These are phyloP conservation scores for Leptodactylus fallax DNA, from an alignment of 2,797 vertebrate genomes.

Conservation along the genomic window DNA sequence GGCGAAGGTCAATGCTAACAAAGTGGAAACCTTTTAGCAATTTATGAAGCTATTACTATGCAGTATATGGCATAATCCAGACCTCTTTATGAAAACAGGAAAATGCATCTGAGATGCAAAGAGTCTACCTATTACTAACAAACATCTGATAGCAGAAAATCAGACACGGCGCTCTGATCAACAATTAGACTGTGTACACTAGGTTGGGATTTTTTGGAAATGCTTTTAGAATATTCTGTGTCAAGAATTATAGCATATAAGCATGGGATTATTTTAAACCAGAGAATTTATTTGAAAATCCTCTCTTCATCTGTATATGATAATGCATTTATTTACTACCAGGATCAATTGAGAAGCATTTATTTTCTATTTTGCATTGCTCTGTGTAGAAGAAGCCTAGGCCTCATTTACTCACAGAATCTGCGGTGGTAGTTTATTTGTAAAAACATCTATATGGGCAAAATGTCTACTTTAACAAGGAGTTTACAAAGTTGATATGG, in stretches of 20 bases:
- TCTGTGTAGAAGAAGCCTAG: neutral
- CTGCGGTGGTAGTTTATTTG: too few relatives aligned
- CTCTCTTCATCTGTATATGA: constrained; percentile 7
- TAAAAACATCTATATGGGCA: too few relatives aligned
- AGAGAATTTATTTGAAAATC: constrained; percentile 20
- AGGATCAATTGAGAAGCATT: neutral
- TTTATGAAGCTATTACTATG: constrained; percentile 42
- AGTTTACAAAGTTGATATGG: neutral
- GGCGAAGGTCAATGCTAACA: constrained; percentile 45
- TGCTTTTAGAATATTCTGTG: constrained; percentile 35
- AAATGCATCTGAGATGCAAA: neutral
- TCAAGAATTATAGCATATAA: constrained; percentile 29
- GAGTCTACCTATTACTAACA: neutral
- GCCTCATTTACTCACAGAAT: neutral
- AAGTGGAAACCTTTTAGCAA: constrained; percentile 50
- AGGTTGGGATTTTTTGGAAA: neutral
- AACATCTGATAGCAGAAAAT: neutral
- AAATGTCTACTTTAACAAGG: too few relatives aligned
- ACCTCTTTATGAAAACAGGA: constrained; percentile 23
- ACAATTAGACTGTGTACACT: neutral
- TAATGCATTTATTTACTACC: constrained; percentile 22
- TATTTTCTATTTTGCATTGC: neutral
- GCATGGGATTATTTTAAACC: constrained; percentile 28
- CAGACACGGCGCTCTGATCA: neutral
- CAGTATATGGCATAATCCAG: constrained; percentile 24